These are phyloP conservation scores for Corythornis madagascariensis DNA, from an alignment of 2,113 vertebrate genomes.

Conservation along the genomic window DNA sequence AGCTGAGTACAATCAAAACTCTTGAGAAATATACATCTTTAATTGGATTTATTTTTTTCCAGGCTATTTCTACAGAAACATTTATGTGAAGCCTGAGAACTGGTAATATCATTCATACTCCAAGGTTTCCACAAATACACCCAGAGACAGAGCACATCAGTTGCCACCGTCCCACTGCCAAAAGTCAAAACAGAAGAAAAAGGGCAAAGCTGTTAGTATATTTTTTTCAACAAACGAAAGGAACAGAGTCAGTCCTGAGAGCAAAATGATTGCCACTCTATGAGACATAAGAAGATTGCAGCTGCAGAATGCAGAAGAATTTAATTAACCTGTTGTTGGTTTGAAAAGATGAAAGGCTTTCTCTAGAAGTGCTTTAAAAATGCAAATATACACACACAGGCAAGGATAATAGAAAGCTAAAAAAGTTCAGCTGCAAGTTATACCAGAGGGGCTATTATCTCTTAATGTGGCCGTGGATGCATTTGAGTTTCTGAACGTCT, in stretches of 20 bases:
- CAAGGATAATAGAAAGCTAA: not conserved
- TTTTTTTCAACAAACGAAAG: not conserved
- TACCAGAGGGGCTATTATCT: not conserved
- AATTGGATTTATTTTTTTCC: constrained; percentile 36
- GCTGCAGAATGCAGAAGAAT: constrained; percentile 1
- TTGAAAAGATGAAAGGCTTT: not conserved
- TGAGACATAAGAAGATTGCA: not conserved
- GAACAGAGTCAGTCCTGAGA: not conserved
- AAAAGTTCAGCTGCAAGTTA: not conserved
- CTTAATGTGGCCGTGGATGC: not conserved
- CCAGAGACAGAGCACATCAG: not conserved
- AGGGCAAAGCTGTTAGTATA: not conserved
- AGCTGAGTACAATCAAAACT: constrained; percentile 30
- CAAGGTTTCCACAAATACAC: not conserved
- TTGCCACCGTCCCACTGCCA: not conserved
- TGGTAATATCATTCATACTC: constrained; percentile 2
- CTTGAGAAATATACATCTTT: constrained; percentile 26
- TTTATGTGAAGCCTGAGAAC: not conserved
- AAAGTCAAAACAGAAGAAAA: not conserved
- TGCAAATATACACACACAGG: not conserved
- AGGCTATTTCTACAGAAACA: not conserved
- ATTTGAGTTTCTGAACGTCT: not conserved
- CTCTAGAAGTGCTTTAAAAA: not conserved
- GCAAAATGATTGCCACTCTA: not conserved
- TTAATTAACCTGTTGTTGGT: constrained; percentile 13